Base-by-base conservation (phyloP, 2,888 invertebrate species). In the Ischnus inquisitorius region DNA sequence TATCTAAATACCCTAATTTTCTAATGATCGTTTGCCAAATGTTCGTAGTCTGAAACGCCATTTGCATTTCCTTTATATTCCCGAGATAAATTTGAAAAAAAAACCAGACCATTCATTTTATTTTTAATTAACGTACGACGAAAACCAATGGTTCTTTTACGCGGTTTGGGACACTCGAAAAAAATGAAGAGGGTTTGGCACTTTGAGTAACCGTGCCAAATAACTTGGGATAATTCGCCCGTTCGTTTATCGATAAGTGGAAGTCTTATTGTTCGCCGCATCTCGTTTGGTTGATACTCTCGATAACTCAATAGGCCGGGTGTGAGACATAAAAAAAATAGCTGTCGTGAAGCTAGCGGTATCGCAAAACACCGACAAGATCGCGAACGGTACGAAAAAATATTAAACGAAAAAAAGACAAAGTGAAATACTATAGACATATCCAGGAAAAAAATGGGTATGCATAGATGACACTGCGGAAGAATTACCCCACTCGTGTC, bases 161-260 rank as follows among this genome's bases (percentile, higher is more conserved):
- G 1, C 4, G 1, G 51, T 4, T 54, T 19, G 54, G 19, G 10
- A 19, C 19, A 22, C 2, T 19, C 16, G 22, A 28, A 34, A 48
- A 46, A 51, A 34, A 0, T 12, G 3, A 16, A 67, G 19, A 22
- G 28, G 16, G n/a, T 54, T 69, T 4, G 69, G 25, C 46, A 34
- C 22, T 72, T 69, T 28, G 79, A 57, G 43, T 51, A 64, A 75
- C 57, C 25, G n/a, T n/a, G n/a, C n/a, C n/a, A n/a, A n/a, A n/a
- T n/a, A n/a, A n/a, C n/a, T n/a, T n/a, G n/a, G n/a, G 60, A 71
- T 68, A 71, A 65, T 51, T n/a, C 16, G n/a, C 6, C 64, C 19
- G 71, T 28, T 16, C 74, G 81, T 83, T 48, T 51, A 19, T 48
- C 57, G 62, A 68, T 68, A 51, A 68, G n/a, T 68, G 28, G 48